Conservation (phyloP, 2,113 vertebrate genomes). For the Sinocyclocheilus anophthalmus region DNA sequence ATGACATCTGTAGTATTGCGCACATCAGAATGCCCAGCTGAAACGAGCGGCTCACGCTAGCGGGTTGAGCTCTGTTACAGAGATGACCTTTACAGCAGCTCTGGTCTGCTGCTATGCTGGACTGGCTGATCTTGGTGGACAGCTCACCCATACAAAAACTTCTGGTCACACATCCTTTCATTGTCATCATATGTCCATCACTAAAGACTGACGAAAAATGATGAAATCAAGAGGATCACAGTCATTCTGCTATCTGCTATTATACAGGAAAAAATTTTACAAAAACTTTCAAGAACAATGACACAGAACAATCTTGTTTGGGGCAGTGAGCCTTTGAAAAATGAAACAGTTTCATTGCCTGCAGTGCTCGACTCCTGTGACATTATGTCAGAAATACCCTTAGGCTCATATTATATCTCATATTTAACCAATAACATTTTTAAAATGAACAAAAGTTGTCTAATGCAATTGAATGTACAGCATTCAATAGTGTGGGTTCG, state of each 20-base stretch:
- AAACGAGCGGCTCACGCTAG: not conserved
- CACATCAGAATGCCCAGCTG: not conserved
- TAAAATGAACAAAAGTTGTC: not conserved
- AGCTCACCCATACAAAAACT: conserved; percentile 39
- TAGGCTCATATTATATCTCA: not conserved
- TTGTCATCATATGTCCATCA: conserved; percentile 4
- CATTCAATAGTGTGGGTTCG: not conserved
- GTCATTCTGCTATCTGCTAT: no score
- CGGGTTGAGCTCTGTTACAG: not conserved
- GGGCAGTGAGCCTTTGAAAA: not conserved
- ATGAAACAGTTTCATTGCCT: not conserved
- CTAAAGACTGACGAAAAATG: conserved; percentile 20
- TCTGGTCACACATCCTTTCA: conserved; percentile 47
- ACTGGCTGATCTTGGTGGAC: conserved; percentile 2
- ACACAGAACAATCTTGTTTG: not conserved
- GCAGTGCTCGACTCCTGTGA: not conserved
- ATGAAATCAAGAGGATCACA: no score
- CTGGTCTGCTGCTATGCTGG: not conserved
- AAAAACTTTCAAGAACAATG: not conserved
- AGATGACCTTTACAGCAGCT: conserved; percentile 44
- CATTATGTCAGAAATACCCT: not conserved
- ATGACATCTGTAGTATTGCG: not conserved
- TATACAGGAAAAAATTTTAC: not conserved
- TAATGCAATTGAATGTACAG: not conserved
- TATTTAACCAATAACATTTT: not conserved